Conservation (phyloP, 2,113 vertebrate genomes). For the Erythrocebus patas region DNA sequence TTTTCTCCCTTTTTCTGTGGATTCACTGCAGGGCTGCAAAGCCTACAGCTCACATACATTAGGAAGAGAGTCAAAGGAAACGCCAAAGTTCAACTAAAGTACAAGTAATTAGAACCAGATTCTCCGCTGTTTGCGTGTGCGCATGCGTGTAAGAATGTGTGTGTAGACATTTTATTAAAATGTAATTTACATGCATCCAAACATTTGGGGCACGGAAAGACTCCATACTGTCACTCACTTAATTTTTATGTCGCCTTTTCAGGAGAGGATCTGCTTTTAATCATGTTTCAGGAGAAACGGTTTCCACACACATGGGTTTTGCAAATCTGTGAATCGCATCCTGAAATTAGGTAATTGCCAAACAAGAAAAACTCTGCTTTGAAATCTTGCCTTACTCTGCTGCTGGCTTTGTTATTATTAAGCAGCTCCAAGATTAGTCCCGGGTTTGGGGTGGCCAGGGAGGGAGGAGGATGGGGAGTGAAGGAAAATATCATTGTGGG, state of each 20-base stretch:
- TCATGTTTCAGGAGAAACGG: constrained; percentile 81
- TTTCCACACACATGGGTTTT: constrained; percentile 77
- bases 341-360: constrained; percentile 70
- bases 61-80: constrained; percentile 92
- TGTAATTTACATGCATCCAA: constrained; percentile 85
- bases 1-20: constrained; percentile 63
- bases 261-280: constrained; percentile 83
- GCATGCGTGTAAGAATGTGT: constrained; percentile 53
- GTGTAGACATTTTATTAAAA: constrained; percentile 80
- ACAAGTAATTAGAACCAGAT: constrained; percentile 94
- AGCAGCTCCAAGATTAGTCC: constrained; percentile 44
- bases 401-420: constrained; percentile 73
- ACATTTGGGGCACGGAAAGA: neutral
- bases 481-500: constrained; percentile 79
- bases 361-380: constrained; percentile 67
- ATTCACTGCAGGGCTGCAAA: constrained; percentile 86
- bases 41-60: constrained; percentile 88
- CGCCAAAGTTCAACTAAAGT: constrained; percentile 94
- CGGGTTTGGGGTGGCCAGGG: constrained; percentile 65
- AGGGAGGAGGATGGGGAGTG: constrained; percentile 39
- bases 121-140: constrained; percentile 64
- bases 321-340: constrained; percentile 77
- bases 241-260: constrained; percentile 80
- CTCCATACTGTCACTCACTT: constrained; percentile 74
- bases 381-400: constrained; percentile 70